Conservation (phyloP, 1,140 invertebrate species). For the Microplitis mediator region DNA sequence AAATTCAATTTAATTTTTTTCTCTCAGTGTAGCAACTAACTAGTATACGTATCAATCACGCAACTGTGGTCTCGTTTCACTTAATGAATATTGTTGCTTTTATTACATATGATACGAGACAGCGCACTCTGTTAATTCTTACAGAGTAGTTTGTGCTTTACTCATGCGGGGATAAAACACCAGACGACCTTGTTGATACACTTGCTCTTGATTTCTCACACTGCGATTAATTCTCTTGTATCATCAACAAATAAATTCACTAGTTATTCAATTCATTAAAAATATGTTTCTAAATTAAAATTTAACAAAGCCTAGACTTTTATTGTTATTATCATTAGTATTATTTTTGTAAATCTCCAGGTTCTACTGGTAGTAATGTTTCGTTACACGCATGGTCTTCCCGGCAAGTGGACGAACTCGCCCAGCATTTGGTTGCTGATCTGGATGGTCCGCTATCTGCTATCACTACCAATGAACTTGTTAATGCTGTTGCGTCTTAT, state of each 20-base stretch:
- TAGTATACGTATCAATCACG: background rate
- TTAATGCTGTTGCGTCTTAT: constrained; percentile 68
- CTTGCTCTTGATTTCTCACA: background rate
- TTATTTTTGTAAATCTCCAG: constrained; percentile 34
- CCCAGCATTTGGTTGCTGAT: constrained; percentile 75
- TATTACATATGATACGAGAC: constrained; percentile 12
- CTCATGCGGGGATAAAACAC: background rate
- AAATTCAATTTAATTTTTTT: too few relatives aligned
- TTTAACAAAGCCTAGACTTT: background rate
- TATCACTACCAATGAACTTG: constrained; percentile 73
- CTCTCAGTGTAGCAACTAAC: too few relatives aligned
- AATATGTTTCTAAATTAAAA: background rate
- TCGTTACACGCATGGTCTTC: constrained; percentile 53
- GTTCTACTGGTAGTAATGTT: constrained; percentile 53
- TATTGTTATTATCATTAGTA: background rate
- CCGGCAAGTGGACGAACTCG: constrained; percentile 67
- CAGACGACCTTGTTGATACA: constrained; percentile 16
- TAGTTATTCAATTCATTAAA: background rate
- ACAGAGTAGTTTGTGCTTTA: background rate
- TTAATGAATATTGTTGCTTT: constrained; percentile 38
- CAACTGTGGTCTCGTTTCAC: constrained; percentile 20
- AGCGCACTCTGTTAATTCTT: background rate
- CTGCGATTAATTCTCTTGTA: background rate
- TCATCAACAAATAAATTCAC: background rate
- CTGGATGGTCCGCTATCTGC: constrained; percentile 80